Evolutionary conservation across 2,113 vertebrate genomes (phyloP).

Genomic region (Paraplagusia blochii): DNA sequence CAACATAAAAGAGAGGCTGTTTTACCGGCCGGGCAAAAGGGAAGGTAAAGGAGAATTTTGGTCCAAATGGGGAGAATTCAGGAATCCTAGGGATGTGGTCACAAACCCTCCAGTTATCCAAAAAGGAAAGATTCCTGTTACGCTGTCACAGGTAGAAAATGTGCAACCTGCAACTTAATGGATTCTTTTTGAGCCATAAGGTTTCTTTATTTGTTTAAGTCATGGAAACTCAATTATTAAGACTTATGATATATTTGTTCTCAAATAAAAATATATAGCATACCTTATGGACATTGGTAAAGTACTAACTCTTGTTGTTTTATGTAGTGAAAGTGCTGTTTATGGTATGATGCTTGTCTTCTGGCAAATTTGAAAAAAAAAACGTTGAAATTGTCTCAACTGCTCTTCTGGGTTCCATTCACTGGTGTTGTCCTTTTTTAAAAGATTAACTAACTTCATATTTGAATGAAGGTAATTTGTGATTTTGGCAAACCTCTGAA

Average conservation of each 20-base stretch:
- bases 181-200: conserved; percentile 1
- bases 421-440: too few species aligned
- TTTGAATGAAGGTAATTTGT: too few species aligned
- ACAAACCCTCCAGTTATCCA: conserved; percentile 82
- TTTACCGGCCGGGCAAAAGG: conserved; percentile 29
- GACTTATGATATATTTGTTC: not conserved
- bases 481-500: too few species aligned
- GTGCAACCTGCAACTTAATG: conserved; percentile 79
- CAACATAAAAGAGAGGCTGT: conserved; percentile 81
- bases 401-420: too few species aligned
- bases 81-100: conserved; percentile 67
- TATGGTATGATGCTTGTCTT: too few species aligned
- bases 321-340: too few species aligned
- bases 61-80: conserved; percentile 37
- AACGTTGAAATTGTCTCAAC: too few species aligned
- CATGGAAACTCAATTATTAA: conserved; percentile 12
- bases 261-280: not conserved
- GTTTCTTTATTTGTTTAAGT: conserved; percentile 15
- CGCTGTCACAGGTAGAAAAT: conserved; percentile 85
- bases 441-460: too few species aligned
- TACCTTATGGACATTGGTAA: too few species aligned
- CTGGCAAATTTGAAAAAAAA: too few species aligned
- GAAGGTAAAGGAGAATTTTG: conserved; percentile 27
- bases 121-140: conserved; percentile 82
- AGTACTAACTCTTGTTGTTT: too few species aligned